Percentiles rank a stretch among this genome's conserved stretches.
Evolutionary conservation across 2,113 vertebrate genomes (phyloP).

Genomic region (Peromyscus maniculatus): DNA sequence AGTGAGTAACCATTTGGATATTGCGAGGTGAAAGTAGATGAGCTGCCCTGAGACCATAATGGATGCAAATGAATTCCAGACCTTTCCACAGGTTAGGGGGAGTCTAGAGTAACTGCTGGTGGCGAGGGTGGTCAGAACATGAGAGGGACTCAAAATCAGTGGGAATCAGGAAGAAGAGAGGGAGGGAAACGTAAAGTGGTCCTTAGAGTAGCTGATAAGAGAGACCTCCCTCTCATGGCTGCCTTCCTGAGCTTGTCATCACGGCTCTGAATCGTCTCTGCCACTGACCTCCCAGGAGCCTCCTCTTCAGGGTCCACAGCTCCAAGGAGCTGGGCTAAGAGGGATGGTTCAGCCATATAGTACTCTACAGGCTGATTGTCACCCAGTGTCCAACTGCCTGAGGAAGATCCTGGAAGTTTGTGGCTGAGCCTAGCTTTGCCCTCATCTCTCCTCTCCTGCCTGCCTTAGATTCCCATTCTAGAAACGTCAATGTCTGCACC

Average conservation of each 20-base stretch:
- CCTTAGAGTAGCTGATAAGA: conserved; percentile 74
- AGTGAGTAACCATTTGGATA: conserved; percentile 70
- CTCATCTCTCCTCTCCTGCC: neutral
- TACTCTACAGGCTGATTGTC: rapidly evolving
- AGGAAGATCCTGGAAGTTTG: neutral
- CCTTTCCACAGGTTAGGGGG: conserved; percentile 62
- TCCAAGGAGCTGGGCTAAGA: neutral
- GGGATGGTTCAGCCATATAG: rapidly evolving
- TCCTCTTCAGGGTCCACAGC: neutral
- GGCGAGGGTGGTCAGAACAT: conserved; percentile 41
- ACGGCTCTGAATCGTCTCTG: neutral
- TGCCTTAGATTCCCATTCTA: neutral
- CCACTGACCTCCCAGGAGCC: neutral
- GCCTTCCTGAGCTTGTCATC: conserved; percentile 24
- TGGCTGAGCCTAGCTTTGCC: neutral
- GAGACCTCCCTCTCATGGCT: conserved; percentile 57
- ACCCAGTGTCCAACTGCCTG: neutral
- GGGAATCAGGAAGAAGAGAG: conserved; percentile 61
- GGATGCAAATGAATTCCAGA: conserved; percentile 68
- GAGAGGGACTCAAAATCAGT: conserved; percentile 74
- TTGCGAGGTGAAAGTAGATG: conserved; percentile 67
- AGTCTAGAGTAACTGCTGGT: conserved; percentile 35
- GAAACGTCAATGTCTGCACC: neutral
- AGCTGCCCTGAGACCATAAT: conserved; percentile 58
- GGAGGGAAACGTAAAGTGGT: conserved; percentile 36